phyloP scores from a whole-genome alignment of 1,140 invertebrate species.

The Heliconius nattereri region DNA sequence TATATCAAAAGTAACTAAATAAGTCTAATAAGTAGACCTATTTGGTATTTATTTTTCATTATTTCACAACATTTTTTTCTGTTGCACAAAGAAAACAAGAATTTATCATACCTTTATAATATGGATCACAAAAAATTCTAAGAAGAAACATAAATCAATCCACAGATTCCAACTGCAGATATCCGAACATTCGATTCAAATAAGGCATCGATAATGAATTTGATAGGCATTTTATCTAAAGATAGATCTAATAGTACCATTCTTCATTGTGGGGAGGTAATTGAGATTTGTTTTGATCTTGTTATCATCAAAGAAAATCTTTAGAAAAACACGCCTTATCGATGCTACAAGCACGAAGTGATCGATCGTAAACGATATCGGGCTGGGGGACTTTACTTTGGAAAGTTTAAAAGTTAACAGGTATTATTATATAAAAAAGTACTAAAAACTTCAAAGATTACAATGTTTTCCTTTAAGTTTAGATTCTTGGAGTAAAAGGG shows the following conservation, averaged over 20 bases:
- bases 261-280: conserved; percentile 6
- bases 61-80: not conserved
- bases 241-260: conserved; percentile 31
- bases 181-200: not conserved
- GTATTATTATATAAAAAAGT: not conserved
- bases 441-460: not conserved
- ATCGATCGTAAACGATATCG: conserved; percentile 3
- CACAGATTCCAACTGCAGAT: not conserved
- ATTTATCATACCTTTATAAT: not conserved
- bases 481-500: not conserved
- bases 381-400: not conserved
- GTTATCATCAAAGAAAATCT: conserved; percentile 13
- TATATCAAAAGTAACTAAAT: not conserved
- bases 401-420: not conserved
- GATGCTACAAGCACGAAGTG: not conserved
- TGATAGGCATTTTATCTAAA: conserved; percentile 31
- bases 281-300: conserved; percentile 32
- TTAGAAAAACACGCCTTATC: conserved; percentile 15
- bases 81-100: not conserved
- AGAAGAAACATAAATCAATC: not conserved
- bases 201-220: conserved; percentile 25
- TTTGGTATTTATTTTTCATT: not conserved
- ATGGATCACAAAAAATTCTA: not conserved
- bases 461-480: not conserved
- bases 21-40: too few species aligned